Evolutionary conservation across 2,888 invertebrate genomes (phyloP).

Genomic region (Strigamia transsilvanica): DNA sequence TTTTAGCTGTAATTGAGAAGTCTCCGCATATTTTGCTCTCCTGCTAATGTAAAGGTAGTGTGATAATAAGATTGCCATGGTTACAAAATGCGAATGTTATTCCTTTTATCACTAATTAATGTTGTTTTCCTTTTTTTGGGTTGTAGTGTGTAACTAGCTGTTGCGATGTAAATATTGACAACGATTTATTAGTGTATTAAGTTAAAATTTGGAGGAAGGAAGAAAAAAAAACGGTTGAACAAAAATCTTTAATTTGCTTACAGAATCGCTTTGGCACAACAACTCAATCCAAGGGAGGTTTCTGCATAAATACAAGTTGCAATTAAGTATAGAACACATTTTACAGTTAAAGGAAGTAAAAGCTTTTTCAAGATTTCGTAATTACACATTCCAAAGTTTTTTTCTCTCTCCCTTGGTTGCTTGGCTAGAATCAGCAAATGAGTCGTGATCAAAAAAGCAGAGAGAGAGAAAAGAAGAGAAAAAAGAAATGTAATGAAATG

Average conservation of each 20-base stretch:
- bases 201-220: background rate
- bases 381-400: conserved; percentile 1
- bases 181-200: background rate
- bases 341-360: conserved; percentile 12
- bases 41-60: no score
- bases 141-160: no score
- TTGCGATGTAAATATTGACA: no score
- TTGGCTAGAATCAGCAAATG: conserved; percentile 9
- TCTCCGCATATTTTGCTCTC: no score
- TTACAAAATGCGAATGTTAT: no score
- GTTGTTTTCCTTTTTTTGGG: no score
- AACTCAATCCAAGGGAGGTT: background rate
- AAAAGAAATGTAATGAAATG: background rate
- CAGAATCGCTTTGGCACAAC: background rate
- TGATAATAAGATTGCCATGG: no score
- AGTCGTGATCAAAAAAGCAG: conserved; percentile 4
- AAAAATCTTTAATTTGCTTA: background rate
- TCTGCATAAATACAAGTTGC: background rate
- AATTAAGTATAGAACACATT: conserved; percentile 10
- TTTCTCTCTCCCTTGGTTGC: background rate
- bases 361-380: background rate
- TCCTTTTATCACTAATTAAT: no score
- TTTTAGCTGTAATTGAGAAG: background rate
- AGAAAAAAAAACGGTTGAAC: background rate
- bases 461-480: background rate